Evolutionary conservation across 2,888 invertebrate genomes (phyloP), one percentile per base, ranked within the genome.

Genomic region (Pharmacophagus antenor): DNA sequence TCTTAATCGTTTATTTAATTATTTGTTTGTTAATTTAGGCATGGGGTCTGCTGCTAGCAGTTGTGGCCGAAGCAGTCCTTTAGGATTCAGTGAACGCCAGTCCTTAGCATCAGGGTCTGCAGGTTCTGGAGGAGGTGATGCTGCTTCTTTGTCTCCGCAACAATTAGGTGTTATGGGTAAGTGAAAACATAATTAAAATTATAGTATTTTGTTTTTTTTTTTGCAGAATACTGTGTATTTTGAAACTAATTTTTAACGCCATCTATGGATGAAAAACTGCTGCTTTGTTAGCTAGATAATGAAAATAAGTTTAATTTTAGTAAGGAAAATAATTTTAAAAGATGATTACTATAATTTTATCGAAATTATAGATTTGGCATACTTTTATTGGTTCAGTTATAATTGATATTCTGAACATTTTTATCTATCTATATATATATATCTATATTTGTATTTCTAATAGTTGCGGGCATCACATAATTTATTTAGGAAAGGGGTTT

Each of bases 131-230:
- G 89, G 90, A 12, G 92, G 92, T 47, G 92, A 92, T 65, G 93
- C 93, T 37, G 91, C 93, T 1, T 93, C 93, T 63, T 91, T 97
- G 37, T 95, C 96, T 2, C 96, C 97, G 1, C 96, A 97, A 76
- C 97, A 97, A 72, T 92, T 97, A 27, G 97, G 97, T 62, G 95
- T 96, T 25, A 95, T 97, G 93, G 97, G 96, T 95, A 84, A 94
- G 94, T 93, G 58, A n/a, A 53, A 42, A 20, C 27, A 46, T 41
- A 46, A 23, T n/a, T n/a, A n/a, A 15, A 37, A 4, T 31, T 31
- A 2, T 15, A 37, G 4, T 15, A 37, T n/a, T 37, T 2, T 15
- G n/a, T n/a, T 31, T 3, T 2, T 12, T 10, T 1, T 2, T 8
- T 31, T 37, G 27, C 8, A 37, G n/a, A 5, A 2, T 37, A 5